phyloP scores from a whole-genome alignment of 2,888 invertebrate genomes.

The Cataglyphis livida region DNA sequence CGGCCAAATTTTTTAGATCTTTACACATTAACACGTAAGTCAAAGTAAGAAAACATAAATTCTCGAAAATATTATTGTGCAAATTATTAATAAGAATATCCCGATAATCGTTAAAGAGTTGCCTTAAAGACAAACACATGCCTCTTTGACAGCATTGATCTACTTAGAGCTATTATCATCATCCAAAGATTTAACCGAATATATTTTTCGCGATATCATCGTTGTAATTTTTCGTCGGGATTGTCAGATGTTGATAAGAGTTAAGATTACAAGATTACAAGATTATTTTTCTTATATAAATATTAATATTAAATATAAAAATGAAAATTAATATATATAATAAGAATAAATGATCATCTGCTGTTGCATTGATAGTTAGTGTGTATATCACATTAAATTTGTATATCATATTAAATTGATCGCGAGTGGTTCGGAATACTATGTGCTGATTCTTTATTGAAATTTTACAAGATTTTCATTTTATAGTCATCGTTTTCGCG shows the following conservation, averaged over 20 bases:
- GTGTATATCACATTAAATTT: neutral
- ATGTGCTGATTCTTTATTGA: neutral
- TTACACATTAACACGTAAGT: constrained; percentile 73
- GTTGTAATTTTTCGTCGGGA: constrained; percentile 45
- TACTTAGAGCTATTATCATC: constrained; percentile 39
- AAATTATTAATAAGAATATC: neutral
- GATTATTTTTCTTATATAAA: neutral
- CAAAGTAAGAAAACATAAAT: neutral
- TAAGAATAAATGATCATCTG: neutral
- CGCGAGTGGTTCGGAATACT: neutral
- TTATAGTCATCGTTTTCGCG: constrained; percentile 2
- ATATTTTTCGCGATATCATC: constrained; percentile 56
- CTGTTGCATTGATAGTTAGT: neutral
- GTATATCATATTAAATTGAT: neutral
- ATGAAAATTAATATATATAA: neutral
- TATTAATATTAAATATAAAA: constrained; percentile 6
- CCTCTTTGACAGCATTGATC: constrained; percentile 14
- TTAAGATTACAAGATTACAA: neutral
- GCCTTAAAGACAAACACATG: neutral
- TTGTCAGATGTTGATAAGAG: neutral
- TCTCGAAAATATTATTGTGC: neutral
- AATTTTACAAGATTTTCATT: constrained; percentile 29
- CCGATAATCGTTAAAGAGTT: neutral
- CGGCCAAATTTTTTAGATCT: constrained; percentile 83
- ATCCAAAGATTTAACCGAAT: constrained; percentile 14